A percentile compares a stretch with the other conserved stretches of the same genome.
These are phyloP conservation scores for Candidula unifasciata DNA, from an alignment of 2,888 invertebrate genomes.

Conservation along the genomic window DNA sequence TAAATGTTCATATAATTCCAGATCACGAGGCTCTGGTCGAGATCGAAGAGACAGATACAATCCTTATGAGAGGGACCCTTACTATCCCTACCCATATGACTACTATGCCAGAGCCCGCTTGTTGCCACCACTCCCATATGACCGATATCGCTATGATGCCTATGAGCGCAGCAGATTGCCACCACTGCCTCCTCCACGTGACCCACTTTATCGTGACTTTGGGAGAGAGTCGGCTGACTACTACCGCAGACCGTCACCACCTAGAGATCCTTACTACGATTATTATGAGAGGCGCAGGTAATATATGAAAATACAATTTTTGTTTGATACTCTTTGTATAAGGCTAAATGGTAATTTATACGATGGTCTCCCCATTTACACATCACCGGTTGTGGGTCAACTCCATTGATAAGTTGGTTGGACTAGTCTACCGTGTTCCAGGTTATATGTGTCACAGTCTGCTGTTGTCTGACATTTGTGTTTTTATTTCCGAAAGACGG, in stretches of 20 bases:
- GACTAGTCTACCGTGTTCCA: no score
- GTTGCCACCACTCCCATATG: constrained; percentile 65
- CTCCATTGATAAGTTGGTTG: no score
- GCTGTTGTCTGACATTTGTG: no score
- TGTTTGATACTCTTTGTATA: not conserved
- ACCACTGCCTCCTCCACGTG: constrained; percentile 56
- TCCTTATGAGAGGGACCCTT: constrained; percentile 42
- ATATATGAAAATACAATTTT: not conserved
- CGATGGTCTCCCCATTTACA: no score
- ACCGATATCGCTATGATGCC: constrained; percentile 68
- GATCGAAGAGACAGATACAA: constrained; percentile 34
- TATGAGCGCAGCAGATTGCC: constrained; percentile 66
- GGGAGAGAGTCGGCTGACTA: constrained; percentile 69
- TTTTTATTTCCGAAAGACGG: no score
- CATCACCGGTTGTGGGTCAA: no score
- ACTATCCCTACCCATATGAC: constrained; percentile 52
- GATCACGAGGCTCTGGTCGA: constrained; percentile 43
- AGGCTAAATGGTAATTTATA: no score
- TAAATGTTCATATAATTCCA: not conserved
- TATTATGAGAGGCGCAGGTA: constrained; percentile 64
- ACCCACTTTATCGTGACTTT: constrained; percentile 62
- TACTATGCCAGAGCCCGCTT: constrained; percentile 69
- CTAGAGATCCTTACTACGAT: constrained; percentile 57
- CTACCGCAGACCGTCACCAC: constrained; percentile 61
- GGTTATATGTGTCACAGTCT: no score